Evolutionary conservation across 2,797 vertebrate genomes (phyloP), one percentile per base, ranked within the genome.

Genomic region (Enteromius fasciolatus): DNA sequence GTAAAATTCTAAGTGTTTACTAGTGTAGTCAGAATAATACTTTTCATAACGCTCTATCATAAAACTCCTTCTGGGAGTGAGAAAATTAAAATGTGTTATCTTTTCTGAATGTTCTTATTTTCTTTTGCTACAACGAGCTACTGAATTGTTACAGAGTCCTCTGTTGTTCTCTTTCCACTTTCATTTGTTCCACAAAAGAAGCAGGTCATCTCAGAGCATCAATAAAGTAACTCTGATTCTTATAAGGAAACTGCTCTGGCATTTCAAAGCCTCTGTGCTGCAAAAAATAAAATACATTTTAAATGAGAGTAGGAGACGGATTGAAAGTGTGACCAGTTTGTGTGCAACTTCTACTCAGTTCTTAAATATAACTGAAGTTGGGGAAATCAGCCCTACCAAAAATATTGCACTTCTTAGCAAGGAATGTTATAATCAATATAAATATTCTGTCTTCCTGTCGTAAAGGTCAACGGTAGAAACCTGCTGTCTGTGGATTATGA

Each of bases 401-500:
- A 46, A 70, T 17, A 36, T 33, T 17, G 18, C 17, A 15, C 25
- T 15, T 63, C 9, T 52, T 63, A 7, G 15, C 31, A 39, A 41
- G 41, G 11, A 52, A n/a, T 59, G 10, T 59, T 36, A 12, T 23
- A 68, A 59, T 82, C 48, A 57, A 33, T 46, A 77, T 23, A 46
- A 50, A 44, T 63, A 23, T 70, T 59, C 17, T 31, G 33, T 46
- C 92, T 91, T 92, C 83, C 89, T 90, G 41, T 23, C 50, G 86
- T 87, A 88, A 89, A 99, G 98, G 98, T 99, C 86, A 99, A 99
- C 23, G 97, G 98, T 61, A 96, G 98, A 89, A 99, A 99, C 93
- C 92, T 99, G 89, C 95, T 99, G 76, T 99, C 98, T 0, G 97
- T 99, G 88, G 98, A 99, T 93, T 99, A 98, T 83, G 97, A 99